Conservation (phyloP, 2,113 vertebrate species). For the Labeo rohita region DNA sequence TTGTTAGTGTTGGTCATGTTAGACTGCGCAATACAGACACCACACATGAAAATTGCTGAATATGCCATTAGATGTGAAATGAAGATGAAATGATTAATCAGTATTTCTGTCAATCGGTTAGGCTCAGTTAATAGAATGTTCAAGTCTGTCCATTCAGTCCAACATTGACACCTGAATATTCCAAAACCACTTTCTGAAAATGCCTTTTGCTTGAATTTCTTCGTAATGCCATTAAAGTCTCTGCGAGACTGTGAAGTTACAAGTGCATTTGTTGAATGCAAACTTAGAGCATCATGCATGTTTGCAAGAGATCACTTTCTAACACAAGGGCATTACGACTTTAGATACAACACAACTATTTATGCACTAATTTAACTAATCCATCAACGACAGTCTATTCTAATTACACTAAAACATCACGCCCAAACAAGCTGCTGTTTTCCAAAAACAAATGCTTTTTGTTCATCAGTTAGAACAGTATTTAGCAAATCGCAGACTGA, state of each 20-base stretch:
- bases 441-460: not conserved
- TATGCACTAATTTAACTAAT: constrained; percentile 1
- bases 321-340: constrained; percentile 1
- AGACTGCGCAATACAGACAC: constrained; percentile 20
- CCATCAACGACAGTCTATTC: constrained; percentile 8
- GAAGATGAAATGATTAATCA: constrained; percentile 13
- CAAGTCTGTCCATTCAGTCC: not conserved
- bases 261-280: constrained; percentile 1
- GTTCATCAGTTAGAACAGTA: not conserved
- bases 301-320: not conserved
- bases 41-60: constrained; percentile 26
- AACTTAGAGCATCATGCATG: constrained; percentile 8
- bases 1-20: constrained; percentile 50
- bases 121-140: constrained; percentile 1
- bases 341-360: not conserved
- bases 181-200: not conserved
- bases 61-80: constrained; percentile 22
- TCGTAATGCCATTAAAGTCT: constrained; percentile 18
- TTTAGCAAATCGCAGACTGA: not conserved
- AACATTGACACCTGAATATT: not conserved
- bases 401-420: not conserved
- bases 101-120: not conserved
- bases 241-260: not conserved
- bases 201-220: not conserved
- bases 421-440: not conserved